Percentiles rank a stretch among this genome's conserved stretches.
phyloP scores from a whole-genome alignment of 2,888 invertebrate genomes.

The Campopleginae sp. region DNA sequence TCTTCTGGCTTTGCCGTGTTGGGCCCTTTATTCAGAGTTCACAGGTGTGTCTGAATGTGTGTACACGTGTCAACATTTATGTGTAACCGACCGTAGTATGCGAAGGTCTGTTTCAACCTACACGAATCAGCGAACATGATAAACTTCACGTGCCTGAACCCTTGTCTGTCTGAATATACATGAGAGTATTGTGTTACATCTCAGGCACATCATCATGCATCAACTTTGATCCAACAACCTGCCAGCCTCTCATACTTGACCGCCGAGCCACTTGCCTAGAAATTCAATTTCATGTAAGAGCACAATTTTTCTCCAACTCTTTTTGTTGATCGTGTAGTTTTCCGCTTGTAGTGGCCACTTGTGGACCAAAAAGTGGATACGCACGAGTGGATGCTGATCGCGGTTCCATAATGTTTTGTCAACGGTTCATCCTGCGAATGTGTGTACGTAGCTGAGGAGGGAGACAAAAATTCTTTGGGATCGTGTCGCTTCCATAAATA shows the following conservation, averaged over 20 bases:
- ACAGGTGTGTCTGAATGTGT: not conserved
- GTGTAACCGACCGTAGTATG: not conserved
- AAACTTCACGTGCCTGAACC: not conserved
- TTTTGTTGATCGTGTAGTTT: not conserved
- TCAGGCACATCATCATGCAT: constrained; percentile 10
- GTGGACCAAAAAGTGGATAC: not conserved
- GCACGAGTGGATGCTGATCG: not conserved
- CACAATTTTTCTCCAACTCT: constrained; percentile 6
- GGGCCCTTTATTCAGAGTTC: constrained; percentile 13
- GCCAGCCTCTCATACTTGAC: constrained; percentile 17
- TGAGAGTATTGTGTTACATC: constrained; percentile 47
- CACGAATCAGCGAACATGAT: constrained; percentile 11
- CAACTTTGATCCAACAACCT: constrained; percentile 28
- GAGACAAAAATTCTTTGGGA: not conserved
- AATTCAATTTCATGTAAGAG: constrained; percentile 34
- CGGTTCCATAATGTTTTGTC: constrained; percentile 26
- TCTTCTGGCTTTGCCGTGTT: constrained; percentile 12
- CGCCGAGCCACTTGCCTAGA: not conserved
- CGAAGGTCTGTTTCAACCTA: not conserved
- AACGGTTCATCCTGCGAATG: not conserved
- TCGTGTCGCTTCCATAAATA: not conserved
- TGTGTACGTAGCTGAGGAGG: not conserved
- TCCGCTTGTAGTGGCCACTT: not conserved
- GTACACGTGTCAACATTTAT: not conserved
- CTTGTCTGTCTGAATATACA: constrained; percentile 43